Evolutionary conservation across 2,888 invertebrate genomes (phyloP).

Genomic region (Lithophane socia): DNA sequence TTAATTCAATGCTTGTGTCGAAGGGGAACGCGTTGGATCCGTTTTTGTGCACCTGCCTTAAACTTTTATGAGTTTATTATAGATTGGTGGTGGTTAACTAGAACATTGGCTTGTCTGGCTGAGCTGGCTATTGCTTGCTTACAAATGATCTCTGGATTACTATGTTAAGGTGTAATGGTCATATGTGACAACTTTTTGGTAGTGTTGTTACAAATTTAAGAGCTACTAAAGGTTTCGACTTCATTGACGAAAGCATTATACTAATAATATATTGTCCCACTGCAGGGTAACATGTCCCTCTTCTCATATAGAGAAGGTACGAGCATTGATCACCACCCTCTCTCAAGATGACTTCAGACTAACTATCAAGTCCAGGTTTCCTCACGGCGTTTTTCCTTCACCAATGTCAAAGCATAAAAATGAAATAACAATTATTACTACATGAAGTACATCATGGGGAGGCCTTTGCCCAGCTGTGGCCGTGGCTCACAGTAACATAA

Average conservation of each 20-base stretch:
- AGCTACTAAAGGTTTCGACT: not conserved
- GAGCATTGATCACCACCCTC: not conserved
- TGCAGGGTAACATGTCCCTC: not conserved
- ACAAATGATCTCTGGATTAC: not conserved
- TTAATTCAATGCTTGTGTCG: slow-evolving; percentile 8
- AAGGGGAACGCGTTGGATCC: not conserved
- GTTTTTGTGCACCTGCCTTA: slow-evolving; percentile 3
- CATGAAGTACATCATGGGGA: not conserved
- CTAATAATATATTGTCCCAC: not conserved
- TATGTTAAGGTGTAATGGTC: not conserved
- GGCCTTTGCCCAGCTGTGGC: not conserved
- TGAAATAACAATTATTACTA: not conserved
- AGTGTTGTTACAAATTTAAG: not conserved
- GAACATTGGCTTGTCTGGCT: not conserved
- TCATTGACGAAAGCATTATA: not conserved
- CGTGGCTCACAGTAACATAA: not conserved
- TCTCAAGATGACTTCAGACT: not conserved
- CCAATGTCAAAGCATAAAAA: not conserved
- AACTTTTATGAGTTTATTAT: not conserved
- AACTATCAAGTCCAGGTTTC: not conserved
- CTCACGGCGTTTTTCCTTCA: not conserved
- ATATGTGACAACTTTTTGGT: not conserved
- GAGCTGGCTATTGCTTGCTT: slow-evolving; percentile 21
- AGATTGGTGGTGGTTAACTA: not conserved
- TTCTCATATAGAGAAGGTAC: not conserved